Base-by-base conservation (phyloP, 2,888 invertebrate species). In the Drosophila diplacantha region DNA sequence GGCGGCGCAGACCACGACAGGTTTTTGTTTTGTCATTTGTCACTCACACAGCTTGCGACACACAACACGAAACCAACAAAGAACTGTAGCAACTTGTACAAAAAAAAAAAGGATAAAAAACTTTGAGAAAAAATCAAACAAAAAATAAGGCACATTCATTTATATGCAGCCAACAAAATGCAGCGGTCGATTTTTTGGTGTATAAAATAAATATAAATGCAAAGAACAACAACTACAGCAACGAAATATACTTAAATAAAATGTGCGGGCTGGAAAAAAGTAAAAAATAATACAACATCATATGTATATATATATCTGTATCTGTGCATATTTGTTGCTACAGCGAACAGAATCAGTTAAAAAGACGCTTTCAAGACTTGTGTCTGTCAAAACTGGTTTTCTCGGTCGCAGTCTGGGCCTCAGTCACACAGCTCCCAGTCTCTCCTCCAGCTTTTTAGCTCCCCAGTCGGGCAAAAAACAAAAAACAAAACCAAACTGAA, bases 21-120 rank as follows among this genome's bases (percentile, higher is more conserved):
- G 87, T 86, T 86, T 86, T 86, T 85, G 83, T 85, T 87, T 86
- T 86, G 87, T 86, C 86, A 86, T 86, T 86, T 86, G 86, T 87
- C 86, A 86, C 87, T 86, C 86, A 87, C 78, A 83, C 85, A 81
- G 82, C 80, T 82, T 81, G 74, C 82, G 69, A 84, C 71, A 80
- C 73, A 80, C 74, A 79, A 80, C 74, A 79, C 74, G 70, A 73
- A 69, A 64, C 56, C 68, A 71, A 59, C 62, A 71, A 51, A 81
- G 83, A 79, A 83, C 80, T 79, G 81, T 79, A 79, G 72, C 83
- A 80, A 83, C 78, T 81, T 72, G 74, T 74, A 73, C 63, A 44
- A 59, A 60, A 39, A 61, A 57, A 47, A 20, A 44, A 52, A 44
- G 55, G 51, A 64, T 31, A 64, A 64, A 41, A 46, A 44, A 43